Conservation (phyloP, 2,888 invertebrate genomes). For the Balanococcus diminutus region DNA sequence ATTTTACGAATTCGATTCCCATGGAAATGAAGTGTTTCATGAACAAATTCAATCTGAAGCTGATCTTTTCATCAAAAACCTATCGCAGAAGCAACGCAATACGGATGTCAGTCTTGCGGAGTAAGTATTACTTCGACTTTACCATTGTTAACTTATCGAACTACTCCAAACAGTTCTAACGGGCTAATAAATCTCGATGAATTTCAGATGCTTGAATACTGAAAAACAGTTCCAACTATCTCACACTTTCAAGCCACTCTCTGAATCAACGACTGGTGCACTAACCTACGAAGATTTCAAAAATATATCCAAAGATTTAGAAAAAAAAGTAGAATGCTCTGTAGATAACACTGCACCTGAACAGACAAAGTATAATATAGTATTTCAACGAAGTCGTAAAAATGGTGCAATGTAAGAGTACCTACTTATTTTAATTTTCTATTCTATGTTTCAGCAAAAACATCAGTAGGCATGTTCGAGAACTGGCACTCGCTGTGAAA, state of each 20-base stretch:
- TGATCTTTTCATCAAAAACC: slow-evolving; percentile 61
- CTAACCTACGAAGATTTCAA: slow-evolving; percentile 54
- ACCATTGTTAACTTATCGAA: neutral
- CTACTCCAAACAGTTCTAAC: too few relatives aligned
- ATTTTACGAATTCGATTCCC: neutral
- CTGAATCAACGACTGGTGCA: slow-evolving; percentile 55
- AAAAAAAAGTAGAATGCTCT: slow-evolving; percentile 6
- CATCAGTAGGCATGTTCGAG: slow-evolving; percentile 56
- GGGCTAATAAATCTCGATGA: too few relatives aligned
- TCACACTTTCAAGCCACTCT: slow-evolving; percentile 55
- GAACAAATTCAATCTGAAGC: slow-evolving; percentile 60
- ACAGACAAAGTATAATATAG: slow-evolving; percentile 28
- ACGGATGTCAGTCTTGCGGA: slow-evolving; percentile 60
- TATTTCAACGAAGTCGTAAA: too few relatives aligned
- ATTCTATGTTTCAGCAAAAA: slow-evolving; percentile 13
- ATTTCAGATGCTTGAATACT: slow-evolving; percentile 58
- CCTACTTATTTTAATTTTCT: too few relatives aligned
- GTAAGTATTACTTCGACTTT: slow-evolving; percentile 58
- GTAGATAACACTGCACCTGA: neutral
- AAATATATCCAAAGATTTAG: neutral
- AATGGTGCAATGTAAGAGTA: too few relatives aligned
- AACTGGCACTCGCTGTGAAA: slow-evolving; percentile 60
- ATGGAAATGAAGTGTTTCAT: slow-evolving; percentile 45
- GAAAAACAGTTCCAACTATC: slow-evolving; percentile 57
- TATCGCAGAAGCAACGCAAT: slow-evolving; percentile 61